Conservation (phyloP, 2,113 vertebrate species). For the Sciurus niger region DNA sequence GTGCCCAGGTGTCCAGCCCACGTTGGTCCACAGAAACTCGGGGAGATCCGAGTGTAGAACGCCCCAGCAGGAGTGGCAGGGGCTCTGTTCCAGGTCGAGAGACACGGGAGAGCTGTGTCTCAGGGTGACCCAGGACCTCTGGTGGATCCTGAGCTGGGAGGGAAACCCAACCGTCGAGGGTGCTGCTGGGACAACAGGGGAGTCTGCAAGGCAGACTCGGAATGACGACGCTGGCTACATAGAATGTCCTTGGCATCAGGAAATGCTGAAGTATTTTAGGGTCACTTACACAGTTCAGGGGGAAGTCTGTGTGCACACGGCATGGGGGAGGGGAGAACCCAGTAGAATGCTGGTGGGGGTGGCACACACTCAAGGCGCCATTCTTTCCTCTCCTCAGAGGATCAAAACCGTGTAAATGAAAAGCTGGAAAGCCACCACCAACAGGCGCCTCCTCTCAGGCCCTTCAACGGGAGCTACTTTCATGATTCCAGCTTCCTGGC, state of each 20-base stretch:
- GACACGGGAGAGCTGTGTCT: too few species aligned
- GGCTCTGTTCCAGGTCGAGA: accelerated
- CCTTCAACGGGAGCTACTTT: accelerated
- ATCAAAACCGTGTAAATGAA: not conserved
- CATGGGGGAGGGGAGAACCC: accelerated
- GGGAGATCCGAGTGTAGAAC: not conserved
- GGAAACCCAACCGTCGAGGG: not conserved
- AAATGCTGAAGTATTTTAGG: accelerated
- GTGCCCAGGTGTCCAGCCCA: accelerated
- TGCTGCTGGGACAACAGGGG: not conserved
- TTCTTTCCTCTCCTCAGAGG: not conserved
- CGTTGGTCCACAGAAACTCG: not conserved
- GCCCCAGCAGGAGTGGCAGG: accelerated
- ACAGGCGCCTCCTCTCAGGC: too few species aligned
- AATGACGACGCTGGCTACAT: accelerated
- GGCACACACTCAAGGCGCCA: accelerated
- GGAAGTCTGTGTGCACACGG: accelerated
- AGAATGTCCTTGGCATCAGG: accelerated
- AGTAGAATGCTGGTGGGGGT: not conserved
- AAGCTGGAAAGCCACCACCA: not conserved
- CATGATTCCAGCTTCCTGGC: not conserved
- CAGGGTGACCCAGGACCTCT: accelerated
- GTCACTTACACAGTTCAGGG: not conserved
- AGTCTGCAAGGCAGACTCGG: too few species aligned
- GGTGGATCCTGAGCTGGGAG: accelerated